Conservation (phyloP, 2,113 vertebrate genomes). For the Austrofundulus limnaeus region DNA sequence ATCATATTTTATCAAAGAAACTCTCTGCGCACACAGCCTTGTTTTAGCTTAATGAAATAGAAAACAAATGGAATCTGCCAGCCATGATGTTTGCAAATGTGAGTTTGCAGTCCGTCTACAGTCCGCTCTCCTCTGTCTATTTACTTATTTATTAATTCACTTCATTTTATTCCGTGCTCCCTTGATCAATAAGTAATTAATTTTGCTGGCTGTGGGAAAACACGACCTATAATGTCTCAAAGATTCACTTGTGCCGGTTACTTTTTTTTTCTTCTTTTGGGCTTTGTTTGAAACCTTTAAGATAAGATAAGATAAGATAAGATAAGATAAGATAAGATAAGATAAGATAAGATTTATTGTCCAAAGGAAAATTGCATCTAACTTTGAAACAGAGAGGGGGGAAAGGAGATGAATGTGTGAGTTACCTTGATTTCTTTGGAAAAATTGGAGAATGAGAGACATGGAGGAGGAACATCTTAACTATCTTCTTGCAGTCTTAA, state of each 20-base stretch:
- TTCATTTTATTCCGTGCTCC: constrained; percentile 71
- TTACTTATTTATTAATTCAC: constrained; percentile 75
- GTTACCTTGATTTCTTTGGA: constrained; percentile 14
- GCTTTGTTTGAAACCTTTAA: constrained; percentile 50
- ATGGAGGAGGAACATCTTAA: no score
- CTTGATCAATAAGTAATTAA: constrained; percentile 82
- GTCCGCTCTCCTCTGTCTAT: constrained; percentile 56
- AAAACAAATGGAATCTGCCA: constrained; percentile 72
- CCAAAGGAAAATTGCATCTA: no score
- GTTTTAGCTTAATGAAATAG: constrained; percentile 58
- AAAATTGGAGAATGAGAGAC: neutral
- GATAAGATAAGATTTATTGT: no score
- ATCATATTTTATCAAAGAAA: constrained; percentile 25
- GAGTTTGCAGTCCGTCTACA: constrained; percentile 65
- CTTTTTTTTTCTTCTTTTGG: constrained; percentile 23
- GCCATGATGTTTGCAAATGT: constrained; percentile 69
- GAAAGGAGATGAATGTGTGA: constrained; percentile 15
- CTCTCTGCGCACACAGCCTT: neutral
- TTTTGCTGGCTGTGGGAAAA: constrained; percentile 68
- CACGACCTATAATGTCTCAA: constrained; percentile 57
- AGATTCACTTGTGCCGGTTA: constrained; percentile 48
- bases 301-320: no score
- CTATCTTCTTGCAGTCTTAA: neutral
- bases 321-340: no score
- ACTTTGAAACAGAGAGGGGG: constrained; percentile 21